These are phyloP conservation scores for Corbicula japonica DNA, from an alignment of 2,888 invertebrate genomes.

Conservation along the genomic window DNA sequence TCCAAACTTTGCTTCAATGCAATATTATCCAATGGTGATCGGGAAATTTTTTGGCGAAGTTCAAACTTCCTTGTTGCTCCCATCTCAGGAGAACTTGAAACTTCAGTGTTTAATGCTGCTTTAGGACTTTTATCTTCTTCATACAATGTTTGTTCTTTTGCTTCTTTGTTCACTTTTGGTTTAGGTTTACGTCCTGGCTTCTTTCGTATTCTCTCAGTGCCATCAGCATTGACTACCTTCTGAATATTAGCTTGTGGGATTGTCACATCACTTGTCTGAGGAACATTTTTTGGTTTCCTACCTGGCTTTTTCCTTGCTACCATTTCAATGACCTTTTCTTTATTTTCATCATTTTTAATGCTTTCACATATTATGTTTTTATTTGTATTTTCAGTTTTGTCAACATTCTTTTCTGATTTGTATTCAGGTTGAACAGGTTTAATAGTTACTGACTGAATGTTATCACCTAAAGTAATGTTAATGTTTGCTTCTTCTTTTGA, in stretches of 20 bases:
- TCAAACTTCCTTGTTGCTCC: slow-evolving; percentile 66
- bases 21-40: slow-evolving; percentile 81
- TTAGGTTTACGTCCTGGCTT: slow-evolving; percentile 3
- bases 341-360: no score
- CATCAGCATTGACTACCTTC: no score
- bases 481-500: no score
- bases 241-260: neutral
- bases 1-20: slow-evolving; percentile 79
- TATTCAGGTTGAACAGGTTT: no score
- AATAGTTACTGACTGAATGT: no score
- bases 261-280: neutral
- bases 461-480: no score
- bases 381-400: no score
- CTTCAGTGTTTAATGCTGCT: slow-evolving; percentile 1
- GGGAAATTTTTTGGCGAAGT: slow-evolving; percentile 77
- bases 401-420: no score
- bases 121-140: neutral
- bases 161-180: slow-evolving; percentile 12
- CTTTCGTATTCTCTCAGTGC: no score
- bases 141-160: neutral
- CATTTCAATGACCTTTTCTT: neutral
- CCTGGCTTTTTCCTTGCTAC: no score
- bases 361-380: no score
- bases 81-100: slow-evolving; percentile 23
- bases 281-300: neutral